Evolutionary conservation across 2,888 invertebrate genomes (phyloP), one percentile per base, ranked within the genome.

Genomic region (Halocaridina rubra): DNA sequence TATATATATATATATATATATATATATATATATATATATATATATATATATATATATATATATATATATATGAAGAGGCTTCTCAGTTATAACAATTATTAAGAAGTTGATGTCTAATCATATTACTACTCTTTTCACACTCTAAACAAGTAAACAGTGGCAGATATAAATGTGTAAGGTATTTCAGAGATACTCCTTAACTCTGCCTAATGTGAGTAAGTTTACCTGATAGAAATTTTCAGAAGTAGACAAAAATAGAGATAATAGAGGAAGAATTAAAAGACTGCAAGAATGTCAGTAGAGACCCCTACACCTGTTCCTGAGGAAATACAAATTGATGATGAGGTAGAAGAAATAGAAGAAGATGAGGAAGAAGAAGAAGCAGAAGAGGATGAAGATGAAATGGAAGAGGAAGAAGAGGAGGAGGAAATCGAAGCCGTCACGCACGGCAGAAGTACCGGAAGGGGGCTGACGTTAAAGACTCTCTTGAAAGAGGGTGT

Each of bases 401-500:
- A 86, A 27, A 82, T 82, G 53, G 82, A 82, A 22, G 82, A 84
- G 39, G 88, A 86, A 29, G 88, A 85, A 24, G 88, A 88, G 19
- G 86, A 81, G 61, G 85, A 81, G 30, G 88, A 86, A 19, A 76
- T 67, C n/a, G 84, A 84, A 29, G 88, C 82, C 27, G 84, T 78
- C 24, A 84, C 86, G 29, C 81, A 80, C 74, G 87, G 84, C 33
- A 69, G 84, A 69, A 87, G 81, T 39, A 74, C 84, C 4, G 87
- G 88, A 24, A 64, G 88, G 64, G 86, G 87, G 16, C 78, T 97
- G 19, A 97, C 97, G 10, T 92, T 97, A 88, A 95, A 95, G 91
- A 97, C 96, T 94, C 92, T 97, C 71, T 92, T 97, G 90, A 94
- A 95, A 89, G 96, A 96, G 80, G 95, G 95, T 90, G 94, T 97